Evolutionary conservation across 2,113 vertebrate genomes (phyloP).

Genomic region (Ophiodon elongatus): DNA sequence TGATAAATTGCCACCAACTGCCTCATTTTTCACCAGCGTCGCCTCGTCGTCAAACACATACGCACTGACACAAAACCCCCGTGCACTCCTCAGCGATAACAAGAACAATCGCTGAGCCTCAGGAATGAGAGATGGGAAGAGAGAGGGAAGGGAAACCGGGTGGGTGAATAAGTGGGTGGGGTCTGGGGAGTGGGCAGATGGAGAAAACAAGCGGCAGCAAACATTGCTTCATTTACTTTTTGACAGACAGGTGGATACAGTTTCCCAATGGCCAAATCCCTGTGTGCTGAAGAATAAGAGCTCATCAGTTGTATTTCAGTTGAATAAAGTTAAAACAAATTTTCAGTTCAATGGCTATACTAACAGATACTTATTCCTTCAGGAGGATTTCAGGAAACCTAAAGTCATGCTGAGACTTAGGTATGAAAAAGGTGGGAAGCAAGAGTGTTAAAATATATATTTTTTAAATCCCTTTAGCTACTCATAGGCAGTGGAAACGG

Average conservation of each 20-base stretch:
- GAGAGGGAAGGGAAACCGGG: conserved; percentile 45
- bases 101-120: conserved; percentile 70
- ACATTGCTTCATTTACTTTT: conserved; percentile 12
- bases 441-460: not conserved
- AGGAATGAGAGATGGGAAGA: conserved; percentile 52
- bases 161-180: conserved; percentile 1
- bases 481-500: not conserved
- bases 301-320: not conserved
- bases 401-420: not conserved
- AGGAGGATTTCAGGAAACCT: not conserved
- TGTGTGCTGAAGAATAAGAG: not conserved
- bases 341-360: not conserved
- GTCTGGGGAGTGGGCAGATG: not conserved
- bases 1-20: conserved; percentile 75
- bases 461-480: not conserved
- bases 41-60: conserved; percentile 60
- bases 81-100: conserved; percentile 67
- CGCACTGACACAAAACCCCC: conserved; percentile 53
- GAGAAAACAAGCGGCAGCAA: conserved; percentile 24
- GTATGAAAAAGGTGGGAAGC: not conserved
- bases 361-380: not conserved
- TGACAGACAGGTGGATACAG: conserved; percentile 16
- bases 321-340: not conserved
- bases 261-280: not conserved
- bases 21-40: conserved; percentile 72